phyloP scores from a whole-genome alignment of 2,888 invertebrate genomes.

The Napeogenes sylphis region DNA sequence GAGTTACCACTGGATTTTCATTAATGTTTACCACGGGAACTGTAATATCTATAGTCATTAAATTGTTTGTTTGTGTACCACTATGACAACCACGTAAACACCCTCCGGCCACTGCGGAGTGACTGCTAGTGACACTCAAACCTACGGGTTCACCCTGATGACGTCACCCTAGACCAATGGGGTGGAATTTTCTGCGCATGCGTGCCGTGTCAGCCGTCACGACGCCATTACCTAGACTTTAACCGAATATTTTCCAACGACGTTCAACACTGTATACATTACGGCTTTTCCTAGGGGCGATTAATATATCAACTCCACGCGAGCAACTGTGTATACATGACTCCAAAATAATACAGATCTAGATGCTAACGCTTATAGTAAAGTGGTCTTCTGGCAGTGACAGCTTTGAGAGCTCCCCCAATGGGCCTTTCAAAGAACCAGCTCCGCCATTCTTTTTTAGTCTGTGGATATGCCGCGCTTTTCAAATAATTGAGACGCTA shows the following conservation, averaged over 20 bases:
- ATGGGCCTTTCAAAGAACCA: conserved; percentile 73
- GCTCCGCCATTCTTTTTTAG: conserved; percentile 68
- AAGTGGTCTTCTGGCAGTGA: conserved; percentile 71
- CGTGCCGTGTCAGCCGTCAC: conserved; percentile 64
- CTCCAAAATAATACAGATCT: conserved; percentile 41
- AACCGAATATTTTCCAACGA: conserved; percentile 40
- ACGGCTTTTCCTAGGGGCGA: conserved; percentile 48
- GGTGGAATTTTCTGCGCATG: conserved; percentile 65
- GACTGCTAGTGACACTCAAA: conserved; percentile 73
- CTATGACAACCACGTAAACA: conserved; percentile 47
- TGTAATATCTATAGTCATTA: conserved; percentile 34
- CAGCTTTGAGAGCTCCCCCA: conserved; percentile 71
- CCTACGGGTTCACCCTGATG: conserved; percentile 73
- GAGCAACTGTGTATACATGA: conserved; percentile 46
- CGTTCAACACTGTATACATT: conserved; percentile 48
- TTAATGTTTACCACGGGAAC: conserved; percentile 32
- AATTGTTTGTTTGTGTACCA: conserved; percentile 62
- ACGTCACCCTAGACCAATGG: conserved; percentile 75
- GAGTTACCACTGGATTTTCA: conserved; percentile 28
- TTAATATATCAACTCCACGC: conserved; percentile 33
- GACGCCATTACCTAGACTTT: conserved; percentile 58
- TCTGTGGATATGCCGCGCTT: conserved; percentile 61
- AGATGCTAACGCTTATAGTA: conserved; percentile 54
- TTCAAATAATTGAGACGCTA: conserved; percentile 73
- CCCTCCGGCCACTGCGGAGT: conserved; percentile 65